Conservation (phyloP, 2,797 vertebrate species). For the Pogoniulus pusillus region DNA sequence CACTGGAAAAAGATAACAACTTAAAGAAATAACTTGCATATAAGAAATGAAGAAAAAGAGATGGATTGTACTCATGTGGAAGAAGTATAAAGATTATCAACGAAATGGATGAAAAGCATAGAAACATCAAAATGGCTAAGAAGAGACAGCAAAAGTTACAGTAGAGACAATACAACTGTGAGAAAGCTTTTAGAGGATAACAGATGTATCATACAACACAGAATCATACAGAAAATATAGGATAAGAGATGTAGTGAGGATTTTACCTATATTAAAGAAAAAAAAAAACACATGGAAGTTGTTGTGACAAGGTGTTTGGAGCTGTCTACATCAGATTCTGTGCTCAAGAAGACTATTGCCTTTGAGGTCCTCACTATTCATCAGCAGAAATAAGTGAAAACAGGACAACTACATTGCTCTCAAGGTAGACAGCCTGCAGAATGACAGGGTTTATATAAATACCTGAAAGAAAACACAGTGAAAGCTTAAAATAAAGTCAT, state of each 20-base stretch:
- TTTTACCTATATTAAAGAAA: not conserved
- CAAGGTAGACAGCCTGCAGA: not conserved
- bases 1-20: not conserved
- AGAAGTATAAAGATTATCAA: not conserved
- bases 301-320: not conserved
- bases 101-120: conserved; percentile 21
- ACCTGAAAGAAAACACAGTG: not conserved
- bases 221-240: not conserved
- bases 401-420: not conserved
- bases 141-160: not conserved
- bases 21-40: conserved; percentile 15
- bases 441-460: not conserved
- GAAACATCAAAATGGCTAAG: conserved; percentile 38
- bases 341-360: not conserved
- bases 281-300: not conserved
- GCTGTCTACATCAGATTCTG: not conserved
- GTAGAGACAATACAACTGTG: not conserved
- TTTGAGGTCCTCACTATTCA: not conserved
- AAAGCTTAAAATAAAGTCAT: not conserved
- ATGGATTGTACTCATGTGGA: not conserved
- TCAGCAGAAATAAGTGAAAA: not conserved
- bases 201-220: not conserved
- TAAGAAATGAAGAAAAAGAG: conserved; percentile 26
- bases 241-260: not conserved
- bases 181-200: not conserved